Conservation (phyloP, 2,797 vertebrate genomes). For the Megalops cyprinoides region DNA sequence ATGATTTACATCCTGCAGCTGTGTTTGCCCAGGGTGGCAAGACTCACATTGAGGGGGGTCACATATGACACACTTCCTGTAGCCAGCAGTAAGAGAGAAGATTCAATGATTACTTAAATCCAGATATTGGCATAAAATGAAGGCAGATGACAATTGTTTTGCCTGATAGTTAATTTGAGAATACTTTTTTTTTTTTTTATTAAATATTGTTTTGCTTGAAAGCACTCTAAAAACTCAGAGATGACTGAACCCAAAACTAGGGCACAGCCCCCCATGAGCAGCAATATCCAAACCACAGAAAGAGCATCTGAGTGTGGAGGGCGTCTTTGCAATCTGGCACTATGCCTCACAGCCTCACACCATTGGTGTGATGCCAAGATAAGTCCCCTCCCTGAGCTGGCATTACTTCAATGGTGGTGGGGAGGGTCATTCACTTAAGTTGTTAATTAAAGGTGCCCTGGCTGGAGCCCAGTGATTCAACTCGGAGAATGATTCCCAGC, state of each 20-base stretch:
- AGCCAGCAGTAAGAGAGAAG: background rate
- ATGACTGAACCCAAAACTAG: background rate
- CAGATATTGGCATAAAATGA: background rate
- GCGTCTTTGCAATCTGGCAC: slow-evolving; percentile 14
- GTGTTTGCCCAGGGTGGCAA: background rate
- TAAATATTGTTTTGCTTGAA: background rate
- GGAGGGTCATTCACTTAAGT: slow-evolving; percentile 22
- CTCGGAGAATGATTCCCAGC: background rate
- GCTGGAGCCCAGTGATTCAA: background rate
- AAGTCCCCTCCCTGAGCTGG: background rate
- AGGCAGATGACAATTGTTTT: background rate
- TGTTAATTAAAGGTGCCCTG: slow-evolving; percentile 30
- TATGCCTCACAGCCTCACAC: background rate
- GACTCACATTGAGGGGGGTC: background rate
- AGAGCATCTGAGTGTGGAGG: background rate
- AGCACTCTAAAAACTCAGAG: background rate
- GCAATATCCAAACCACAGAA: background rate
- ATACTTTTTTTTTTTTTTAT: background rate
- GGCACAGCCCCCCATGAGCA: background rate
- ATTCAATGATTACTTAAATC: background rate
- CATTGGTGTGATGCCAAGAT: slow-evolving; percentile 15
- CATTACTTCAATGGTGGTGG: slow-evolving; percentile 5
- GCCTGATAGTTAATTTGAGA: background rate
- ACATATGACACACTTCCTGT: background rate
- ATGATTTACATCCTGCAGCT: slow-evolving; percentile 18